Conservation (phyloP, 1,140 invertebrate genomes). For the Drosophila obscura region DNA sequence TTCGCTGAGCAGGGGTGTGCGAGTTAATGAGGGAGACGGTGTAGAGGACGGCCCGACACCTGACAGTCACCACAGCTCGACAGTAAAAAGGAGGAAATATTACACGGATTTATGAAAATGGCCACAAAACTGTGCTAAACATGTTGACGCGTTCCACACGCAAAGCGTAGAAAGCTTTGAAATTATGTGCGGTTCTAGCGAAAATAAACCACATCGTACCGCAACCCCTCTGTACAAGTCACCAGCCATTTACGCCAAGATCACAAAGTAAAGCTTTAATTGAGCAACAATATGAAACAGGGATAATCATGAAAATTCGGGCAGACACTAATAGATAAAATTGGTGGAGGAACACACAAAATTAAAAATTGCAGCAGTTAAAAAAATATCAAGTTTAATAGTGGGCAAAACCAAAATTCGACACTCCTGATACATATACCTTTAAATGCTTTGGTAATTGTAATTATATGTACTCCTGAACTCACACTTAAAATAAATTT, state of each 20-base stretch:
- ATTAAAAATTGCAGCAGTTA: too few relatives aligned
- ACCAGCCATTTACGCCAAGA: neutral
- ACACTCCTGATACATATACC: too few relatives aligned
- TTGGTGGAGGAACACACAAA: too few relatives aligned
- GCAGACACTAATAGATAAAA: too few relatives aligned
- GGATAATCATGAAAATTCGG: too few relatives aligned
- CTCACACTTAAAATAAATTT: too few relatives aligned
- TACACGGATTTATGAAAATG: conserved; percentile 69
- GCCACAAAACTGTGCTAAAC: conserved; percentile 72
- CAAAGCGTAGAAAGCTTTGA: conserved; percentile 38
- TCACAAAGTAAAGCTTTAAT: conserved; percentile 39
- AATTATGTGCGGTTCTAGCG: conserved; percentile 33
- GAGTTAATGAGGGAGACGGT: too few relatives aligned
- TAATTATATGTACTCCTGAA: too few relatives aligned
- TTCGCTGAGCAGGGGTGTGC: conserved; percentile 1
- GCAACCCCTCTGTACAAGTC: neutral
- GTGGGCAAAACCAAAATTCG: too few relatives aligned
- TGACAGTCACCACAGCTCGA: conserved; percentile 32
- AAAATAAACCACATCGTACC: neutral
- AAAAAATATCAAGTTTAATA: too few relatives aligned
- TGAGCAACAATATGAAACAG: conserved; percentile 48
- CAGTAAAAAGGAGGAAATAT: conserved; percentile 32
- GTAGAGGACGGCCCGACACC: neutral
- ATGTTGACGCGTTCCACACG: conserved; percentile 68
- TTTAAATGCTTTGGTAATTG: too few relatives aligned